phyloP scores from a whole-genome alignment of 2,113 vertebrate species.

The Cryptotis parvus region DNA sequence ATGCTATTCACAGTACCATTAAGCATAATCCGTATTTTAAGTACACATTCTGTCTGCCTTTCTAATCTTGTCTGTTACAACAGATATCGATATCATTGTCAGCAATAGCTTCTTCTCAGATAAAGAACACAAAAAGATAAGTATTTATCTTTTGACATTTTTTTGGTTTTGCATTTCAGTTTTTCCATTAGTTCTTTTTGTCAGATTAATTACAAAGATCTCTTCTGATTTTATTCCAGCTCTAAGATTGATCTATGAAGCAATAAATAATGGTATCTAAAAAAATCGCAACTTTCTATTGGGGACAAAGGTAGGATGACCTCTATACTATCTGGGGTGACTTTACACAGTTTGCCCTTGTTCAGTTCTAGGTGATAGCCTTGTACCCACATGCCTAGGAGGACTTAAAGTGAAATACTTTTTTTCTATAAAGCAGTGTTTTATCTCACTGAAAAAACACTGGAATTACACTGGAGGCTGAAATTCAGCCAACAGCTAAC shows the following conservation, averaged over 20 bases:
- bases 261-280: constrained; percentile 14
- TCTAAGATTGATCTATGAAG: too few species aligned
- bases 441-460: neutral
- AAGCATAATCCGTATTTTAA: constrained; percentile 37
- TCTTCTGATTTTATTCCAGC: constrained; percentile 43
- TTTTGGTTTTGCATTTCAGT: constrained; percentile 49
- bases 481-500: neutral
- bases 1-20: constrained; percentile 53
- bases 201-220: constrained; percentile 55
- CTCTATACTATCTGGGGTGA: neutral
- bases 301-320: neutral
- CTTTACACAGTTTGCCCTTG: neutral
- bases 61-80: too few species aligned
- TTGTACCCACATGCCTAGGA: neutral
- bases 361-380: neutral
- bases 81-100: too few species aligned
- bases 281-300: neutral
- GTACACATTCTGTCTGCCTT: neutral
- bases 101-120: too few species aligned
- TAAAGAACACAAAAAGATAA: too few species aligned
- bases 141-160: too few species aligned
- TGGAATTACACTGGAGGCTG: neutral
- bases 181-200: constrained; percentile 53
- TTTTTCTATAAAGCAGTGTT: neutral
- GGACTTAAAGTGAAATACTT: neutral